Conservation (phyloP, 2,888 invertebrate species). For the Erpobdella octoculata region DNA sequence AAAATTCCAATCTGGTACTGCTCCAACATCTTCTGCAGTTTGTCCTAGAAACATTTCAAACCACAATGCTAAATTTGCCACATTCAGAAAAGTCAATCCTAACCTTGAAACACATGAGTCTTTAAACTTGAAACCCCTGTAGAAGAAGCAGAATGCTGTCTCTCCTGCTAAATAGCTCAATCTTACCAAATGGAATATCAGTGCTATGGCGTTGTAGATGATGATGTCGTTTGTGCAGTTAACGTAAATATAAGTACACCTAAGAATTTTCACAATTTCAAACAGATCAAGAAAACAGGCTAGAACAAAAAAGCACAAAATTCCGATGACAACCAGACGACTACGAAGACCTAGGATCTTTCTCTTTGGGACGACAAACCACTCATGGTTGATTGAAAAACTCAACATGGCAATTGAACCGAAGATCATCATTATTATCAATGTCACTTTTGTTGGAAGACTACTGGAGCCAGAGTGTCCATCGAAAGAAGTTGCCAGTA, state of each 20-base stretch:
- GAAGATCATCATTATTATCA: conserved; percentile 19
- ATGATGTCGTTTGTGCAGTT: background rate
- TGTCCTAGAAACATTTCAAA: conserved; percentile 31
- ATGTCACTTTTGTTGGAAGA: background rate
- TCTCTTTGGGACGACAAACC: background rate
- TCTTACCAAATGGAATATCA: conserved; percentile 21
- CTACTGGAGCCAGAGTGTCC: background rate
- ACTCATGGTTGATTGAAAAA: background rate
- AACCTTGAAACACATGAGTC: conserved; percentile 1
- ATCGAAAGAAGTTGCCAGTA: too few species aligned
- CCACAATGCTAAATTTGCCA: conserved; percentile 27
- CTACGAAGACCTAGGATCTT: background rate
- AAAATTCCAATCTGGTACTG: background rate
- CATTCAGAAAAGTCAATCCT: conserved; percentile 21
- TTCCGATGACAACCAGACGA: conserved; percentile 15
- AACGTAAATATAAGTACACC: conserved; percentile 2
- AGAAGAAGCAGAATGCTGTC: conserved; percentile 20
- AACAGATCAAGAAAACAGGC: conserved; percentile 15
- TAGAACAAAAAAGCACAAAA: conserved; percentile 20
- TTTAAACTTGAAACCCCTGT: background rate
- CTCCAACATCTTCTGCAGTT: background rate
- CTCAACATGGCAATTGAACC: conserved; percentile 10
- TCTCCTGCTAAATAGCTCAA: conserved; percentile 16
- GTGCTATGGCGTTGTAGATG: background rate
- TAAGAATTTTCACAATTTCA: background rate